phyloP scores from a whole-genome alignment of 2,113 vertebrate genomes.

The Lipophrys pholis region DNA sequence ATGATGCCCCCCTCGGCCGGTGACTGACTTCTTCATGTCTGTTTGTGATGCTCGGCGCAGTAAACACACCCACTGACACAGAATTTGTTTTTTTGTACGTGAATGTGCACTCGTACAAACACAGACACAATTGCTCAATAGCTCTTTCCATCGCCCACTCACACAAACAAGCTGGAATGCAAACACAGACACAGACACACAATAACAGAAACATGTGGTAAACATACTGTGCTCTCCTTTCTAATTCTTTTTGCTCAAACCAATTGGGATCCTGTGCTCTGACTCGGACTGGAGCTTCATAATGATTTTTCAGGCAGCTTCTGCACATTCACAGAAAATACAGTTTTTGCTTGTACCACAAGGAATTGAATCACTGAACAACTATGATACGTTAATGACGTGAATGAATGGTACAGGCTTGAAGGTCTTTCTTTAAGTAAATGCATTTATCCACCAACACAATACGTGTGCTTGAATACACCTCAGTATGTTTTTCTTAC shows the following conservation, averaged over 20 bases:
- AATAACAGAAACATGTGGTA: constrained; percentile 33
- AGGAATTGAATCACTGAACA: too few species aligned
- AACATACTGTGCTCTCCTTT: constrained; percentile 37
- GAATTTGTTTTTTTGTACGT: neutral
- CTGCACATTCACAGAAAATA: too few species aligned
- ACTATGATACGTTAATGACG: too few species aligned
- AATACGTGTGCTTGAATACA: too few species aligned
- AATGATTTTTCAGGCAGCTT: constrained; percentile 11
- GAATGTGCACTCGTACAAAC: constrained; percentile 10
- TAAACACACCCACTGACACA: constrained; percentile 22
- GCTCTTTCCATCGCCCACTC: constrained; percentile 23
- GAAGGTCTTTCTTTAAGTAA: too few species aligned
- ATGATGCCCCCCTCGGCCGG: neutral
- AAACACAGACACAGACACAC: constrained; percentile 21
- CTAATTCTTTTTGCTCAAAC: constrained; percentile 31
- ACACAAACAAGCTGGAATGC: constrained; percentile 39
- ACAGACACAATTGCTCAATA: constrained; percentile 17
- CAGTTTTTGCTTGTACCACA: too few species aligned
- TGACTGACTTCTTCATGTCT: constrained; percentile 11
- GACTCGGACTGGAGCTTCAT: constrained; percentile 3
- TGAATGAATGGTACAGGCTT: too few species aligned
- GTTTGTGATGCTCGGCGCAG: neutral
- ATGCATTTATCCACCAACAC: too few species aligned
- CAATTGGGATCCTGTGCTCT: constrained; percentile 30
- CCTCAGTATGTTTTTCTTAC: too few species aligned